Conservation (phyloP, 2,797 vertebrate species). For the Cryptoblepharus egeriae region DNA sequence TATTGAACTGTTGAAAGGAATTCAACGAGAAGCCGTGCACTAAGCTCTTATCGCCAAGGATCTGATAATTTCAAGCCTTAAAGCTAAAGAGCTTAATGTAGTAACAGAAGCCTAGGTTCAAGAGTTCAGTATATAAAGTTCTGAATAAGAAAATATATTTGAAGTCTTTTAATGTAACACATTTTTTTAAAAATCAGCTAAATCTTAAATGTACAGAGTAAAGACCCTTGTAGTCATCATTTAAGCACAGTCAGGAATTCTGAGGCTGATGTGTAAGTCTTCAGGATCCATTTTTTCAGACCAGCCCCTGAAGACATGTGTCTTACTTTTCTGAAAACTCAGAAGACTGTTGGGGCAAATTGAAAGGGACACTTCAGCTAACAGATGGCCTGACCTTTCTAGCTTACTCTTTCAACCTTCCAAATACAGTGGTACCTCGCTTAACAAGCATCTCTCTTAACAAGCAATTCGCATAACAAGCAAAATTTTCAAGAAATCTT, state of each 20-base stretch:
- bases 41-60: slow-evolving; percentile 45
- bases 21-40: slow-evolving; percentile 51
- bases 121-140: slow-evolving; percentile 44
- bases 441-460: no score
- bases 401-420: neutral
- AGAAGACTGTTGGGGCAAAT: neutral
- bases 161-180: slow-evolving; percentile 50
- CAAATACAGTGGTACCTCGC: no score
- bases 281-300: neutral
- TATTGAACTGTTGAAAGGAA: slow-evolving; percentile 46
- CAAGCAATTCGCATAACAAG: no score
- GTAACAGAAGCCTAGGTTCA: slow-evolving; percentile 62
- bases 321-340: no score
- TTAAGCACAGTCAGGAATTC: neutral
- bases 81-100: slow-evolving; percentile 57
- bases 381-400: neutral
- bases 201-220: slow-evolving; percentile 32
- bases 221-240: slow-evolving; percentile 19
- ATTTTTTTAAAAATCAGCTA: slow-evolving; percentile 27
- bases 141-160: slow-evolving; percentile 52
- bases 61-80: slow-evolving; percentile 55
- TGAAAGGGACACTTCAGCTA: neutral
- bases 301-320: neutral
- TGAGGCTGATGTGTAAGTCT: neutral
- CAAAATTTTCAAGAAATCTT: no score